These are phyloP conservation scores for Hycleus phaleratus DNA, from an alignment of 1,140 invertebrate genomes.

Conservation along the genomic window DNA sequence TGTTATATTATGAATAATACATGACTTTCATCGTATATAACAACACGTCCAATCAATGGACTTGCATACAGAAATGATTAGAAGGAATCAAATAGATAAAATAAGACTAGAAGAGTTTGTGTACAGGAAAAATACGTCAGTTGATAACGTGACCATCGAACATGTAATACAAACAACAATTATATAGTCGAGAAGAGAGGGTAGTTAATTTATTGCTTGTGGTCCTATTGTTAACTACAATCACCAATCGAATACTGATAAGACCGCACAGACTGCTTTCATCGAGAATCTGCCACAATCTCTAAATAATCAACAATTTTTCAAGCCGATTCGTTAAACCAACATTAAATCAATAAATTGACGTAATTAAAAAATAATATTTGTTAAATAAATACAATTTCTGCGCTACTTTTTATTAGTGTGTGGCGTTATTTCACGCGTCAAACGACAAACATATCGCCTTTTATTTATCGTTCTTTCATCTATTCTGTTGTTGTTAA, in stretches of 20 bases:
- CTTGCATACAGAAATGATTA: too few species aligned
- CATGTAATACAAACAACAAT: background rate
- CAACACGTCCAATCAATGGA: too few species aligned
- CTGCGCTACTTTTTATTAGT: conserved; percentile 1
- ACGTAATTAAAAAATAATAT: conserved; percentile 25
- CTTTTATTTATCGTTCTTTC: background rate
- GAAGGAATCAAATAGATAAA: too few species aligned
- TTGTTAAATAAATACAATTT: conserved; percentile 18
- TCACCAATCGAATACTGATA: background rate
- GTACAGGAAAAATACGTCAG: background rate
- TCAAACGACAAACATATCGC: conserved; percentile 9
- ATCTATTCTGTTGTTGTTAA: background rate
- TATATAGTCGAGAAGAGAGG: background rate
- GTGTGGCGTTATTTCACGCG: conserved; percentile 9
- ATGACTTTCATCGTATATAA: too few species aligned
- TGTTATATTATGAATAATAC: too few species aligned
- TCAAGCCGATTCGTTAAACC: too few species aligned
- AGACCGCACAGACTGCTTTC: background rate
- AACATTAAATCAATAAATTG: too few species aligned
- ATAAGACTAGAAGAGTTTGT: too few species aligned
- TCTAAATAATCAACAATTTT: background rate
- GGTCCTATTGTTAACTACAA: background rate
- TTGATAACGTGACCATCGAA: background rate
- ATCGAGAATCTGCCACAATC: background rate
- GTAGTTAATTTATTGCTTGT: background rate